Conservation (phyloP, 1,140 invertebrate species). For the Hyposmocoma kahamanoa region DNA sequence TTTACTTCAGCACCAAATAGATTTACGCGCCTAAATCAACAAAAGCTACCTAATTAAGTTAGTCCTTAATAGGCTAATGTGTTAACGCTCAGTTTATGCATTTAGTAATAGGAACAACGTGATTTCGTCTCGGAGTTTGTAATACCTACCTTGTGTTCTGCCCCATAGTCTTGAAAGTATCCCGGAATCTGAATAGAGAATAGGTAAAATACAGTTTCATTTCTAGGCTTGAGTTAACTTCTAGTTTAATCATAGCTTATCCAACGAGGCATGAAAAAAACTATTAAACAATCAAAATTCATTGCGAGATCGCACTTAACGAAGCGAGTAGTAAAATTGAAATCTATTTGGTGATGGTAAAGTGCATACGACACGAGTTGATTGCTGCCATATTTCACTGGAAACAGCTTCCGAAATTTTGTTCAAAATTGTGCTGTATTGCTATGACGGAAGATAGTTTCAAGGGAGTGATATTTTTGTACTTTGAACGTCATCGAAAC, state of each 20-base stretch:
- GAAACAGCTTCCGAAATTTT: background rate
- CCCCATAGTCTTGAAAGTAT: too few species aligned
- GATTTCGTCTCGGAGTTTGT: too few species aligned
- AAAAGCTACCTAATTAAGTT: conserved; percentile 22
- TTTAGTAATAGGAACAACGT: background rate
- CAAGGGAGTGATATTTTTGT: too few species aligned
- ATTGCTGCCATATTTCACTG: conserved; percentile 36
- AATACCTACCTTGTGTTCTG: too few species aligned
- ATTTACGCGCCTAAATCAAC: too few species aligned
- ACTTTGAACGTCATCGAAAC: too few species aligned
- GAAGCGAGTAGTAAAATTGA: conserved; percentile 38
- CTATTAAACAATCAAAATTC: conserved; percentile 22
- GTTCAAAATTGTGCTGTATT: too few species aligned
- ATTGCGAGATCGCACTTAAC: conserved; percentile 25
- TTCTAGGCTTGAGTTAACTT: too few species aligned
- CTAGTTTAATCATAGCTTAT: background rate
- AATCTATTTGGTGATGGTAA: conserved; percentile 34
- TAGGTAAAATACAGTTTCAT: too few species aligned
- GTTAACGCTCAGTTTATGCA: conserved; percentile 14
- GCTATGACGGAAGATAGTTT: too few species aligned
- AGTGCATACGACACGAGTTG: conserved; percentile 24
- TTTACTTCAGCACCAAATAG: too few species aligned
- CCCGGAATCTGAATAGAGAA: too few species aligned
- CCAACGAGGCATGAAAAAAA: conserved; percentile 11
- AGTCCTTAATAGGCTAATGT: conserved; percentile 22